Base-by-base conservation (phyloP, 2,888 invertebrate genomes). In the Drosophila helvetica region DNA sequence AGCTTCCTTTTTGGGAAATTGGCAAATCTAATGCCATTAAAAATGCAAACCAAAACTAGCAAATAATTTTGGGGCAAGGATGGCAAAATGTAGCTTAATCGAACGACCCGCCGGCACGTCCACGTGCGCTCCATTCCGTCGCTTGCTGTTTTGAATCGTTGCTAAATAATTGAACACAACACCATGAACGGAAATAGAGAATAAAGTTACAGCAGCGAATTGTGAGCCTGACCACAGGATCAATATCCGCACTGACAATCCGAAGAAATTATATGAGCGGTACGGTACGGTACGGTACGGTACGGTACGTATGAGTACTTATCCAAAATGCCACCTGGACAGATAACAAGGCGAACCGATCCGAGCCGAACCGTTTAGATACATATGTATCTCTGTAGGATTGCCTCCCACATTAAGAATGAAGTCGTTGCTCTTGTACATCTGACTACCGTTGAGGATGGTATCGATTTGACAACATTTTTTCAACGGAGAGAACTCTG, bases 81-180 rank as follows among this genome's bases (percentile, higher is more conserved):
- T 38, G 38, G 38, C 38, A 15, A 38, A n/a, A 7, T 38, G 38
- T 38, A 38, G 38, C n/a, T 38, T 38, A 38, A 38, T 38, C 38
- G 38, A 38, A 38, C 38, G 47, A 18, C 54, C 57, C 30, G 30
- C 22, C 55, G 43, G 22, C 25, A 25, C 55, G 51, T 12, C 42
- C 45, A 42, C 51, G 58, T 51, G 43, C n/a, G 48, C 27, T 48
- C 27, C 38, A 25, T 15, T 43, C 42, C 50, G n/a, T 43, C 22
- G 46, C 47, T 68, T 64, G 57, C 59, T 68, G 46, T 68, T 63
- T 72, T 66, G 66, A 63, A 73, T 60, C 69, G 65, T 43, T 68
- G 47, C 52, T 74, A 55, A 79, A 78, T 79, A 79, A 79, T 79
- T 78, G 61, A 79, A 79, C 67, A 66, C 52, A 79, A 79, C 67